These are phyloP conservation scores for Cyclargus thomasi DNA, from an alignment of 1,140 invertebrate genomes.

Conservation along the genomic window DNA sequence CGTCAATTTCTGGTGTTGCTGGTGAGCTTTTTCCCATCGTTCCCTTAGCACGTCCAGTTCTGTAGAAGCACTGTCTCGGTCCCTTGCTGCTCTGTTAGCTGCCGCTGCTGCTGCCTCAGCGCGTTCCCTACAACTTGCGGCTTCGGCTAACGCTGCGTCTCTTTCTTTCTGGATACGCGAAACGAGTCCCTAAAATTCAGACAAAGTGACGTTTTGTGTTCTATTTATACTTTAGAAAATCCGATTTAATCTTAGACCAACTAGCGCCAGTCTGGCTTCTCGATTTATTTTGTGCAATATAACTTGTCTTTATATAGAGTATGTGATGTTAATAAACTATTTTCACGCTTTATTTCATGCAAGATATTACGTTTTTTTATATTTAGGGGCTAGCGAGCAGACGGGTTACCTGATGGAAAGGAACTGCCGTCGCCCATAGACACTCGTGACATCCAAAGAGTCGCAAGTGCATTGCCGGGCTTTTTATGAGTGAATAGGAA, in stretches of 20 bases:
- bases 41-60: constrained; percentile 92
- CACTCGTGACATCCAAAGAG: too few relatives aligned
- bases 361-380: too few relatives aligned
- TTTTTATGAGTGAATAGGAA: too few relatives aligned
- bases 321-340: too few relatives aligned
- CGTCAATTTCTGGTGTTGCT: constrained; percentile 87
- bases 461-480: too few relatives aligned
- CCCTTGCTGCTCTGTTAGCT: constrained; percentile 87
- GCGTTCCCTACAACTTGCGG: constrained; percentile 86
- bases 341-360: too few relatives aligned
- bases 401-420: too few relatives aligned
- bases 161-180: constrained; percentile 90
- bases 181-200: constrained; percentile 65
- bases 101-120: constrained; percentile 87
- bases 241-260: too few relatives aligned
- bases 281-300: too few relatives aligned
- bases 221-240: not conserved
- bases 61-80: constrained; percentile 87
- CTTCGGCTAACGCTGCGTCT: constrained; percentile 86
- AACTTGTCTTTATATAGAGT: not conserved
- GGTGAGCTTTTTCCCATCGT: constrained; percentile 90
- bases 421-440: too few relatives aligned
- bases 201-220: not conserved
- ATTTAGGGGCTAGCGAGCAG: too few relatives aligned
- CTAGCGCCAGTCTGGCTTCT: too few relatives aligned